Base-by-base conservation (phyloP, 2,113 vertebrate genomes). In the Gadus chalcogrammus region DNA sequence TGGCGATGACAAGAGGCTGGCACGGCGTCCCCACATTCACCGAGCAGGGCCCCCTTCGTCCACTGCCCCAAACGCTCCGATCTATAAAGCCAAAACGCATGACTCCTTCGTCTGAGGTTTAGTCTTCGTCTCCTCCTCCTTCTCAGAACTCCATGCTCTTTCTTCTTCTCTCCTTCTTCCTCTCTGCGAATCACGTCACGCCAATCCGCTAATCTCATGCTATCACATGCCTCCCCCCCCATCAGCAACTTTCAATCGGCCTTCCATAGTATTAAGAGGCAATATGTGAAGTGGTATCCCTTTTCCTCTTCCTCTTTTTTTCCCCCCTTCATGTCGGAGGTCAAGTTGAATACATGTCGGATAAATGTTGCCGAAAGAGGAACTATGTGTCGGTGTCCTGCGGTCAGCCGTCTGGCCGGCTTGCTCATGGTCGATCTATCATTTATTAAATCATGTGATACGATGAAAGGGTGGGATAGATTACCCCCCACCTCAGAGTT, bases 11-110 rank as follows among this genome's bases (percentile, higher is more conserved):
- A 58, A 70, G 58, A 0, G 69, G 55, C 24, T 17, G 64, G 71
- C 77, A 78, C 58, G 63, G 75, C 65, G 73, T 65, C 65, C 68
- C 61, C 74, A 62, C 58, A 64, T 67, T 63, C 63, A 22, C 18
- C 22, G 58, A 79, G 63, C 69, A 3, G 27, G 27, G 4, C 70
- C 42, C 42, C 42, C 12, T 3, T 55, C 52, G 27, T 15, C 35
- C 63, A 61, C 62, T 35, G 27, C 20, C 17, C 53, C n/a, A 74
- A 65, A 24, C 38, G 66, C 67, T 42, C 76, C 52, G 65, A 22
- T 74, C 72, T 58, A 74, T 60, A 60, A 87, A 85, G 73, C 82
- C 12, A 48, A 5, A 80, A 78, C 84, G 84, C 85, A 89, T 88
- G 84, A 88, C 75, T 71, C 61, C 42, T 48, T 48, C 12, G 42